Percentiles rank a stretch among this genome's conserved stretches.
Conservation (phyloP, 2,797 vertebrate genomes). For the Tangara arthus region DNA sequence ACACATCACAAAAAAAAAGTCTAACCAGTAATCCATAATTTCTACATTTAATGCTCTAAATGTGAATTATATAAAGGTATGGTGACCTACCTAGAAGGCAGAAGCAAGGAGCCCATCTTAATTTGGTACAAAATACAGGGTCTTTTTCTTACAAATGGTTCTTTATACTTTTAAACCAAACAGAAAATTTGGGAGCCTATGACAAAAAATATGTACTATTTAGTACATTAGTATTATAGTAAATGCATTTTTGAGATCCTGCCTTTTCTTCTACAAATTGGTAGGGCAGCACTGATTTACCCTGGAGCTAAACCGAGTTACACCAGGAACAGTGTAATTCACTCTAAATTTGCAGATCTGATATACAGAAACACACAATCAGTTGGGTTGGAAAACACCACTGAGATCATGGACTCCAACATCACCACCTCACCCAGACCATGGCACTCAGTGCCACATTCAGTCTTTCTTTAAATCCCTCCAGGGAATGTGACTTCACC, state of each 20-base stretch:
- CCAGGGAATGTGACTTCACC: not conserved
- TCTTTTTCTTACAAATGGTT: not conserved
- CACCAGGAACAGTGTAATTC: not conserved
- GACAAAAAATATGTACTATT: not conserved
- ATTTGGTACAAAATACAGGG: not conserved
- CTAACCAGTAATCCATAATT: not conserved
- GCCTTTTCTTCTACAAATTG: not conserved
- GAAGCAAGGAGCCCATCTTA: not conserved
- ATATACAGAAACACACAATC: not conserved
- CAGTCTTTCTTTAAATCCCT: not conserved
- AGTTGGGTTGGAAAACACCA: not conserved
- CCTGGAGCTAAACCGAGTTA: not conserved
- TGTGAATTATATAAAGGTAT: not conserved
- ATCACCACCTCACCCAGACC: no score
- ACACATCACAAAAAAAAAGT: fast-evolving
- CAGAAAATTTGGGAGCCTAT: not conserved
- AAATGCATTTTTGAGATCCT: not conserved
- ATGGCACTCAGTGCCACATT: not conserved
- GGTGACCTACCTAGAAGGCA: not conserved
- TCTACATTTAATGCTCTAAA: not conserved
- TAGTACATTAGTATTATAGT: not conserved
- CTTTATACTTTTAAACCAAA: not conserved
- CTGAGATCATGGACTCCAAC: not conserved
- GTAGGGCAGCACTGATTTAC: not conserved
- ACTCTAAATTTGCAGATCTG: not conserved